Evolutionary conservation across 2,113 vertebrate species (phyloP), one percentile per base, ranked within the genome.

Genomic region (Uropsilus gracilis): DNA sequence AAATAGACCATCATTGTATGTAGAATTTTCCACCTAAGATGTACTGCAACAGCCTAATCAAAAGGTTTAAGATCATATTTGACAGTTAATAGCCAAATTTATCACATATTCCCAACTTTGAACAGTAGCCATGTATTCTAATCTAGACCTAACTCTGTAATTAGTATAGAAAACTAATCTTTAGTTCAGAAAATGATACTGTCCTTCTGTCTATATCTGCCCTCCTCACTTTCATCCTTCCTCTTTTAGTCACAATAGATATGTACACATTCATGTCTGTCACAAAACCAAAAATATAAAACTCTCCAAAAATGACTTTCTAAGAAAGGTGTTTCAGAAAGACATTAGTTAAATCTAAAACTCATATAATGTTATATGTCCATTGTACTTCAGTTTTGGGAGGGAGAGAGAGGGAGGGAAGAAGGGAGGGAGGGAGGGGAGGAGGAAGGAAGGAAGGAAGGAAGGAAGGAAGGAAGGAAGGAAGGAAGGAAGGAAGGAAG

Each of bases 151-250:
- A 8, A 80, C 50, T 89, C 82, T 88, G 34, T 39, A 66, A 66
- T 81, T 76, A 77, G 48, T 84, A 32, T 30, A 57, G 88, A 50
- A 85, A 81, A 77, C 6, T 76, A 84, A 89, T 42, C 13, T 53
- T 93, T 77, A 39, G 59, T 57, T 57, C 22, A 64, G 30, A 89
- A 95, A 93, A n/a, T 71, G 13, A 83, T 71, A 24, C 34, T 75
- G 50, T 61, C 24, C 3, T 30, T 30, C 2, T 72, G 44, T 71
- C 72, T 64, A 59, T 66, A n/a, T 83, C 64, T 44, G 7, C 68
- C 32, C 72, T 87, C 26, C 32, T 34, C 57, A n/a, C n/a, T 85
- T 66, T 84, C 77, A 59, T 61, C 34, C 86, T 89, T 88, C 69
- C n/a, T 85, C 66, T 69, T n/a, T 87, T 57, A 86, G 73, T 75